A percentile compares a stretch with the other conserved stretches of the same genome.
These are phyloP conservation scores for Aphelinus certus DNA, from an alignment of 1,140 invertebrate genomes.

Conservation along the genomic window DNA sequence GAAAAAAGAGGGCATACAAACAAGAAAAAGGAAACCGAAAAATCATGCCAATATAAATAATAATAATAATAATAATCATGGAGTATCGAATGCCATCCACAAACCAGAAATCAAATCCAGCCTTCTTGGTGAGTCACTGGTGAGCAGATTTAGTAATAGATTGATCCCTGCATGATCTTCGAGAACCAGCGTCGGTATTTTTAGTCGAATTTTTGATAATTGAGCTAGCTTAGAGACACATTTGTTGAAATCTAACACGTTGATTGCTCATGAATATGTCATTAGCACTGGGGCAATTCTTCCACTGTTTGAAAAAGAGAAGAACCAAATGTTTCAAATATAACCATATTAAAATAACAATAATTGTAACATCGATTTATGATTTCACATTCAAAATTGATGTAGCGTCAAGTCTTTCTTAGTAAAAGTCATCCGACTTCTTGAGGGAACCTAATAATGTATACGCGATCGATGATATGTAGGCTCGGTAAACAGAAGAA, in stretches of 20 bases:
- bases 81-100: constrained; percentile 54
- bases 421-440: too few relatives aligned
- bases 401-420: too few relatives aligned
- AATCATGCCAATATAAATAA: constrained; percentile 53
- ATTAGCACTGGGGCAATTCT: not conserved
- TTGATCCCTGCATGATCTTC: too few relatives aligned
- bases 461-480: too few relatives aligned
- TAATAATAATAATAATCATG: constrained; percentile 33
- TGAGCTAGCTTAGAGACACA: too few relatives aligned
- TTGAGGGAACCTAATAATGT: too few relatives aligned
- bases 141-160: constrained; percentile 48
- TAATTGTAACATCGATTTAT: too few relatives aligned
- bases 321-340: too few relatives aligned
- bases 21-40: constrained; percentile 89
- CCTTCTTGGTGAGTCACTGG: constrained; percentile 64
- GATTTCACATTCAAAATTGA: too few relatives aligned
- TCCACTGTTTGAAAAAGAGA: not conserved
- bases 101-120: constrained; percentile 62
- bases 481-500: too few relatives aligned
- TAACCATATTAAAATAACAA: too few relatives aligned
- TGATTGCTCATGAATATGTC: not conserved
- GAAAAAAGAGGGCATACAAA: constrained; percentile 97
- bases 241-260: too few relatives aligned
- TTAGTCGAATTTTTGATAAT: not conserved
- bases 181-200: not conserved